These are phyloP conservation scores for Ambastaia sidthimunki DNA, from an alignment of 2,797 vertebrate genomes.

Conservation along the genomic window DNA sequence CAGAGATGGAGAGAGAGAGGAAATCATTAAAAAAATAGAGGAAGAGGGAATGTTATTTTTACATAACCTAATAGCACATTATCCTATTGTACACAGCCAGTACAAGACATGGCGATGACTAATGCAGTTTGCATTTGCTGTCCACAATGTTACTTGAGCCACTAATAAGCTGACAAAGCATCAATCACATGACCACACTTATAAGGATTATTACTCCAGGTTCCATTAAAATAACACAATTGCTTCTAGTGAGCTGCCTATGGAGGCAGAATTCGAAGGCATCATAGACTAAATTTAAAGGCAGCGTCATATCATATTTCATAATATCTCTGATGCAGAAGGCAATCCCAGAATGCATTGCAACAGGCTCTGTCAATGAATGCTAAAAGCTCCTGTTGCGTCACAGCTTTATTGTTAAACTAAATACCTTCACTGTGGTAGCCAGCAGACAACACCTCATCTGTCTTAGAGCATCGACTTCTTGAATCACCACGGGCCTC, in stretches of 20 bases:
- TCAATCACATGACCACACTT: slow-evolving; percentile 22
- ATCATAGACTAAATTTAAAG: background rate
- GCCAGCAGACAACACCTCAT: slow-evolving; percentile 86
- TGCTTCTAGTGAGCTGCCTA: slow-evolving; percentile 4
- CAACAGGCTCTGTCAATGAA: background rate
- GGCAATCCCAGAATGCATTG: background rate
- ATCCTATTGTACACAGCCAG: slow-evolving; percentile 13
- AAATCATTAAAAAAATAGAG: slow-evolving; percentile 5
- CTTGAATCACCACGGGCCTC: slow-evolving; percentile 55
- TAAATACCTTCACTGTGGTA: slow-evolving; percentile 96
- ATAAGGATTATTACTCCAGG: background rate
- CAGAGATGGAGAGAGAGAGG: background rate
- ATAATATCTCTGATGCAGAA: background rate
- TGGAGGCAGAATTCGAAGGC: background rate
- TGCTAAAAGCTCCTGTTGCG: background rate
- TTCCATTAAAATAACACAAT: slow-evolving; percentile 16
- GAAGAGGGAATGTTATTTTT: slow-evolving; percentile 18
- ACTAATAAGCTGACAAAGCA: slow-evolving; percentile 13
- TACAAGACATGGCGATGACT: slow-evolving; percentile 13
- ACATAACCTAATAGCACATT: slow-evolving; percentile 19
- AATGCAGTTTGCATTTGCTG: slow-evolving; percentile 21
- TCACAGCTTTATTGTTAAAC: slow-evolving; percentile 21
- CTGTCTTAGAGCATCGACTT: slow-evolving; percentile 75
- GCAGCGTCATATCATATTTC: background rate
- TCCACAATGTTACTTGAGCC: slow-evolving; percentile 6